These are phyloP conservation scores for Apocheima hispidaria DNA, from an alignment of 2,888 invertebrate species.

Conservation along the genomic window DNA sequence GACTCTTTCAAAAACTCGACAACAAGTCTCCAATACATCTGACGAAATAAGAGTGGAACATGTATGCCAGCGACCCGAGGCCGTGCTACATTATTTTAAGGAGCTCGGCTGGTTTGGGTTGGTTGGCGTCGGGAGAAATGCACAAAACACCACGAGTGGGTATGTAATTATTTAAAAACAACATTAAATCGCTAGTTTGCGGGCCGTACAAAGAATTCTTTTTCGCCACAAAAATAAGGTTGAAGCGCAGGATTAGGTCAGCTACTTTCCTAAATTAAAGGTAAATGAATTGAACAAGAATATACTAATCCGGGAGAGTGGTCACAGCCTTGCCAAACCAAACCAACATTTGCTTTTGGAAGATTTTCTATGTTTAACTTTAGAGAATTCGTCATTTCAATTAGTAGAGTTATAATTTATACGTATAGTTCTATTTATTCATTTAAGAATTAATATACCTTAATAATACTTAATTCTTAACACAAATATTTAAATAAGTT, in stretches of 20 bases:
- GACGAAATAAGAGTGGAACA: no score
- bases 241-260: slow-evolving; percentile 32
- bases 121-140: no score
- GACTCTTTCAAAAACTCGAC: no score
- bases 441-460: no score
- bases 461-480: no score
- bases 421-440: neutral
- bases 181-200: slow-evolving; percentile 13
- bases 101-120: no score
- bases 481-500: no score
- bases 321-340: slow-evolving; percentile 35
- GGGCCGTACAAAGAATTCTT: slow-evolving; percentile 24
- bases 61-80: no score
- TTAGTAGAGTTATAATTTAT: neutral
- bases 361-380: neutral
- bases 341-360: slow-evolving; percentile 29
- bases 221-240: slow-evolving; percentile 32
- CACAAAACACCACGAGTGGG: no score
- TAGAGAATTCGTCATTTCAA: neutral
- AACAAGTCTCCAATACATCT: no score
- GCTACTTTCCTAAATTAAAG: slow-evolving; percentile 46
- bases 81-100: no score
- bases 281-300: slow-evolving; percentile 42
- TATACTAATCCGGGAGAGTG: slow-evolving; percentile 44
- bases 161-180: no score